Conservation (phyloP, 2,113 vertebrate species). For the Thalassoma bifasciatum region DNA sequence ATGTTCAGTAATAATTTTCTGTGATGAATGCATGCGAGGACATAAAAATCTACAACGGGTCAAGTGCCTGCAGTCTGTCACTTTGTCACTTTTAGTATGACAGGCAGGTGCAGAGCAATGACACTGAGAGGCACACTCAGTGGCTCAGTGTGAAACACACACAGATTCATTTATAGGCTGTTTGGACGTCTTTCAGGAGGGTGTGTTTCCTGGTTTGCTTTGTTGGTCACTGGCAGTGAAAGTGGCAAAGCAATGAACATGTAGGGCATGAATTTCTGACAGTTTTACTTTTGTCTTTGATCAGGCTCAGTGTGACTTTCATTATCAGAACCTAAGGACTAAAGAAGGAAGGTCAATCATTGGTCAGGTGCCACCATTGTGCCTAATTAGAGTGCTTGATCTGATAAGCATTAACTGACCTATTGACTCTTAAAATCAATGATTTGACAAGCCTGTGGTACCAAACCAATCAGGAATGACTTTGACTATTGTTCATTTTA, state of each 20-base stretch:
- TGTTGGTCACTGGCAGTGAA: not conserved
- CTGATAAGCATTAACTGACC: not conserved
- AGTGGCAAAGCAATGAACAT: not conserved
- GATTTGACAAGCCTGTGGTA: not conserved
- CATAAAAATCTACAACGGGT: conserved; percentile 25
- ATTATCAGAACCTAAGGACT: fast-evolving
- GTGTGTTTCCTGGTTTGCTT: conserved; percentile 17
- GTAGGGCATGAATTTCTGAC: not conserved
- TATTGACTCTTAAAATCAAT: conserved; percentile 14
- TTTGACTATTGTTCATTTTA: not conserved
- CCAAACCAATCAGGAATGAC: conserved; percentile 16
- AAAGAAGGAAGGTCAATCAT: not conserved
- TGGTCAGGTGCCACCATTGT: conserved; percentile 2
- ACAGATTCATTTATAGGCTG: conserved; percentile 6
- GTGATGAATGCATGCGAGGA: conserved; percentile 4
- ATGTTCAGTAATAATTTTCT: not conserved
- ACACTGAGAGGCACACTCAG: conserved; percentile 21
- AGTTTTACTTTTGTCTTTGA: not conserved
- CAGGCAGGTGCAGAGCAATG: conserved; percentile 38
- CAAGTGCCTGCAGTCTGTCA: conserved; percentile 34
- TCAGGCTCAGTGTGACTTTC: not conserved
- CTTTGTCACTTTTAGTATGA: conserved; percentile 44
- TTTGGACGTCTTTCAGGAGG: conserved; percentile 5
- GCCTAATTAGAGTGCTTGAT: conserved; percentile 11
- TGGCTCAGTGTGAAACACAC: not conserved